Conservation (phyloP, 2,888 invertebrate species). For the Caenorhabditis drosophilae region DNA sequence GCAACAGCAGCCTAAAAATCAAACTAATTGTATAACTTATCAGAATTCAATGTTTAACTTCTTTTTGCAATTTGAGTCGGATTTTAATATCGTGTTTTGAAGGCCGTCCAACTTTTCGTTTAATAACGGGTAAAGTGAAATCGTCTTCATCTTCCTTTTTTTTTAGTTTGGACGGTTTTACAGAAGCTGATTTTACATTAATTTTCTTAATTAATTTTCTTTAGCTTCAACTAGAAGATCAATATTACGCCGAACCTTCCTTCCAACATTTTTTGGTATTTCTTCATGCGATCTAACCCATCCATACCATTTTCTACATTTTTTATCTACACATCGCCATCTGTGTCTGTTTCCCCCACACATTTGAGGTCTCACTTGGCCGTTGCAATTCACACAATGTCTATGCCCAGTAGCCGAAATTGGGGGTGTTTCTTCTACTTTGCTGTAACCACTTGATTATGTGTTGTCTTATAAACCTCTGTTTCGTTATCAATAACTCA, state of each 20-base stretch:
- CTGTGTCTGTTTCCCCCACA: conserved; percentile 56
- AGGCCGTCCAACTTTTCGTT: conserved; percentile 36
- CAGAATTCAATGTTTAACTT: conserved; percentile 3
- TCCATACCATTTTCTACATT: conserved; percentile 67
- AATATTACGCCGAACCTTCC: conserved; percentile 50
- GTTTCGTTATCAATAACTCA: conserved; percentile 12
- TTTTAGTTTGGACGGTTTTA: background rate
- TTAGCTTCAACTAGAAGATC: no score
- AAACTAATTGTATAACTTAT: background rate
- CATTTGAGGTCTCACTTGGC: conserved; percentile 64
- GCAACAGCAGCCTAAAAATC: conserved; percentile 9
- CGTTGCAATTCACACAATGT: conserved; percentile 58
- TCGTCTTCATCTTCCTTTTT: conserved; percentile 17
- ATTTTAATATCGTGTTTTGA: conserved; percentile 38
- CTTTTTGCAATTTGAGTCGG: conserved; percentile 28
- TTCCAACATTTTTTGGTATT: conserved; percentile 61
- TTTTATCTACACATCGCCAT: conserved; percentile 68
- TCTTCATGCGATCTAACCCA: conserved; percentile 65
- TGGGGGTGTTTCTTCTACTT: conserved; percentile 65
- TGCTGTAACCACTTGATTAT: conserved; percentile 48
- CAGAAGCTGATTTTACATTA: background rate
- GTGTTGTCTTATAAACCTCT: conserved; percentile 19
- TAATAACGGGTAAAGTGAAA: conserved; percentile 4
- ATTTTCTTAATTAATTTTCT: no score
- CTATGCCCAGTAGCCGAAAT: conserved; percentile 54